Conservation (phyloP, 2,888 invertebrate genomes). For the Cerceris rybyensis region DNA sequence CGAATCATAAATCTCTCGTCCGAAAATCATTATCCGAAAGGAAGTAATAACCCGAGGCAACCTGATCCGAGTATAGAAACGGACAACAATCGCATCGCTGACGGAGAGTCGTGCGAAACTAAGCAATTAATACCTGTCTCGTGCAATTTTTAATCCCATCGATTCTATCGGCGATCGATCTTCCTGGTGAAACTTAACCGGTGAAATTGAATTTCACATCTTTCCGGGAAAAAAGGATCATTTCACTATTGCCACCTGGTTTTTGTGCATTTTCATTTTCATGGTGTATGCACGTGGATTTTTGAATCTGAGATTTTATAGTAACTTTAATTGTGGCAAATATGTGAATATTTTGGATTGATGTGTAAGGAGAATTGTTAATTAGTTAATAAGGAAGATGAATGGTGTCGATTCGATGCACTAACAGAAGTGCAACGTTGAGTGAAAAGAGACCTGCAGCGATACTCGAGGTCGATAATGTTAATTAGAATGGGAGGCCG, state of each 20-base stretch:
- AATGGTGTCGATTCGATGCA: constrained; percentile 3
- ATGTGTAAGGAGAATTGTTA: neutral
- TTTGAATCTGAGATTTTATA: too few species aligned
- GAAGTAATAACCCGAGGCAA: neutral
- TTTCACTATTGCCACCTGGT: constrained; percentile 17
- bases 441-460: constrained; percentile 14
- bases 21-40: neutral
- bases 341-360: neutral
- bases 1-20: constrained; percentile 29
- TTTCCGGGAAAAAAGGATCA: neutral
- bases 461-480: constrained; percentile 38
- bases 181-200: constrained; percentile 1
- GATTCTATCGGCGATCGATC: constrained; percentile 13
- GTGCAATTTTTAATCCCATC: constrained; percentile 6
- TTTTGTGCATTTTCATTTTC: neutral
- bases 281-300: too few species aligned
- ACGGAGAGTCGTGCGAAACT: constrained; percentile 1
- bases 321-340: neutral
- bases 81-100: neutral
- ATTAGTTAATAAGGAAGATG: neutral
- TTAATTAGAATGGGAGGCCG: constrained; percentile 33
- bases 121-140: neutral
- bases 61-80: neutral
- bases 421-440: constrained; percentile 20
- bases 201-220: constrained; percentile 26